A percentile compares a stretch with the other conserved stretches of the same genome.
Evolutionary conservation across 2,113 vertebrate species (phyloP).

Genomic region (Psilopsiagon aymara): DNA sequence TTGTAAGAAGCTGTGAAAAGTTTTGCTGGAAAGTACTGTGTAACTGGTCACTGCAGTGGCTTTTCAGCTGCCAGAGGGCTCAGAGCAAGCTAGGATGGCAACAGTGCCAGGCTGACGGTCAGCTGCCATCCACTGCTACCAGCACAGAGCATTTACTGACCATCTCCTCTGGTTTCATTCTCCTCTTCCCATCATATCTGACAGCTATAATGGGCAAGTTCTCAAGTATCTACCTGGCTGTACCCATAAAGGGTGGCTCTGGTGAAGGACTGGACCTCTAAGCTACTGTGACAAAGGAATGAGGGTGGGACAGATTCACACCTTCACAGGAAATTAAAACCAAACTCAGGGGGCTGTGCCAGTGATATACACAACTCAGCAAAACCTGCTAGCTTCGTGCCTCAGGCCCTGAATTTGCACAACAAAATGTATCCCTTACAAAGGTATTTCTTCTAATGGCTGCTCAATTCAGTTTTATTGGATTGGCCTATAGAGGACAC

Average conservation of each 20-base stretch:
- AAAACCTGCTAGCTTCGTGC: slow-evolving; percentile 15
- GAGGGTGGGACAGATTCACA: background rate
- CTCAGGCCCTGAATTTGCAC: slow-evolving; percentile 35
- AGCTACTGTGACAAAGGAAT: slow-evolving; percentile 4
- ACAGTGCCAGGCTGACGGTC: background rate
- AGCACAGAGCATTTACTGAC: background rate
- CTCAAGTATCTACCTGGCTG: background rate
- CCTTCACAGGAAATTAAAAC: background rate
- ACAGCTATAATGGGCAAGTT: background rate
- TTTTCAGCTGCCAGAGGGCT: background rate
- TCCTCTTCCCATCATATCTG: background rate
- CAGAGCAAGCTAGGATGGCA: background rate
- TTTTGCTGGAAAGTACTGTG: slow-evolving; percentile 1
- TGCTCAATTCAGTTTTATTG: slow-evolving; percentile 56
- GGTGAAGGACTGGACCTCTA: background rate
- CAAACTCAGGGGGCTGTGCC: background rate
- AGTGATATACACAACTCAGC: slow-evolving; percentile 10
- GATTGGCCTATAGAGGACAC: slow-evolving; percentile 46
- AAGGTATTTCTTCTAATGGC: slow-evolving; percentile 45
- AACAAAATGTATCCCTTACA: slow-evolving; percentile 8
- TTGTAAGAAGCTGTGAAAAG: background rate
- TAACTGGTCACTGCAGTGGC: background rate
- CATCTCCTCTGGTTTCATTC: background rate
- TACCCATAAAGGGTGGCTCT: background rate
- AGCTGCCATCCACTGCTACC: background rate